Conservation (phyloP, 35 echinoderm and acorn worm species). For the Acanthaster planci region DNA sequence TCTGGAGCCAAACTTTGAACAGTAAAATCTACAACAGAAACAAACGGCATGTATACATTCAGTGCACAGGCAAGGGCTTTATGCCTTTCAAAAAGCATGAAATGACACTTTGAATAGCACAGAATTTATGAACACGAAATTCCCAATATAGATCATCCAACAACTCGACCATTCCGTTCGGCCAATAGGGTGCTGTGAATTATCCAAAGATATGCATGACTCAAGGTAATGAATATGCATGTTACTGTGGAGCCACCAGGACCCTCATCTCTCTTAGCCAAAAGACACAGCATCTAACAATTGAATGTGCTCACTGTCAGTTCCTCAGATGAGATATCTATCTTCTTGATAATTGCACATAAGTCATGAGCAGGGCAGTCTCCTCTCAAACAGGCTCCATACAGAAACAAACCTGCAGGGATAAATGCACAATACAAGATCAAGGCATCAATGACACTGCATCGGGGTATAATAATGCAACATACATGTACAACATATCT, state of each 20-base stretch:
- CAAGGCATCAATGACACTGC: background rate
- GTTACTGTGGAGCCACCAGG: too few relatives aligned
- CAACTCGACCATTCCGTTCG: too few relatives aligned
- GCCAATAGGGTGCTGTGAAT: too few relatives aligned
- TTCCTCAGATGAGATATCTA: slow-evolving; percentile 46
- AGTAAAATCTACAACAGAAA: slow-evolving; percentile 67
- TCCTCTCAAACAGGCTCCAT: slow-evolving; percentile 48
- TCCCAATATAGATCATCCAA: too few relatives aligned
- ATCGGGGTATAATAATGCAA: background rate
- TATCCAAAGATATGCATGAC: too few relatives aligned
- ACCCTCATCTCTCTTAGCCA: too few relatives aligned
- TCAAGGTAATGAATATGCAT: too few relatives aligned
- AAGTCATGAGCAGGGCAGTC: slow-evolving; percentile 36
- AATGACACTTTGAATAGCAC: too few relatives aligned
- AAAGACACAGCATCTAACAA: background rate
- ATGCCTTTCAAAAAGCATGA: too few relatives aligned
- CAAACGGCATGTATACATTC: background rate
- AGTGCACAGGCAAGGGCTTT: too few relatives aligned
- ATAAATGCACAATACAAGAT: background rate
- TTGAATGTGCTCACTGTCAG: slow-evolving; percentile 40
- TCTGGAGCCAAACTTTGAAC: slow-evolving; percentile 81
- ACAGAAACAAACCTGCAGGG: slow-evolving; percentile 64
- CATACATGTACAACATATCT: too few relatives aligned
- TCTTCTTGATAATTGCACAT: slow-evolving; percentile 31
- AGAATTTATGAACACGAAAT: too few relatives aligned